phyloP scores from a whole-genome alignment of 2,797 vertebrate genomes.

The Silurus aristotelis region DNA sequence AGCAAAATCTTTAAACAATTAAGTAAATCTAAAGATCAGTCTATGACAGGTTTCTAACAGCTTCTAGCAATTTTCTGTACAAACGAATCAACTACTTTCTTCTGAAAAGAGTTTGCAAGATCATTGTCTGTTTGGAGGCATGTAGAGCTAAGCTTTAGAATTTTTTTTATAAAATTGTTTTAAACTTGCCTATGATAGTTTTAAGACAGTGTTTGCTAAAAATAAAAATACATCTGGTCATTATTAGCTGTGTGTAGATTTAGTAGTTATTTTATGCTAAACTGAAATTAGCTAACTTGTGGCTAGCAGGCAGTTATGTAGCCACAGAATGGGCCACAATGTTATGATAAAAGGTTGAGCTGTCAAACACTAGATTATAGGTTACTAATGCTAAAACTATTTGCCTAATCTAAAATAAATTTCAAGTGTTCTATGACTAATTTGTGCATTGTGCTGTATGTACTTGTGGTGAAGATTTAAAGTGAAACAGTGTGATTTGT shows the following conservation, averaged over 20 bases:
- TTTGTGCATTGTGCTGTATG: neutral
- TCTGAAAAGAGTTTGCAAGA: neutral
- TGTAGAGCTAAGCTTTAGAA: neutral
- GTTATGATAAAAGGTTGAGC: neutral
- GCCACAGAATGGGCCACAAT: neutral
- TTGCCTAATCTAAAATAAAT: neutral
- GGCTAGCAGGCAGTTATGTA: neutral
- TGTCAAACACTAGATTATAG: neutral
- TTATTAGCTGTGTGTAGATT: neutral
- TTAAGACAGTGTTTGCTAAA: neutral
- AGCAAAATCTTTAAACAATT: neutral
- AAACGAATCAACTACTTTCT: neutral
- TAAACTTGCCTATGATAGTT: neutral
- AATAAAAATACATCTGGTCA: neutral
- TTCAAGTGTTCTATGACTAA: neutral
- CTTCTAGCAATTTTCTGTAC: neutral
- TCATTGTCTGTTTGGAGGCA: neutral
- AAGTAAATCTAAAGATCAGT: neutral
- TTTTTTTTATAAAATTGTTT: too few relatives aligned
- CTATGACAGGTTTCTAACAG: neutral
- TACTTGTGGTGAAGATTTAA: slow-evolving; percentile 23
- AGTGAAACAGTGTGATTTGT: slow-evolving; percentile 19
- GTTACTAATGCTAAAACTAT: slow-evolving; percentile 9
- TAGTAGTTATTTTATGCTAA: neutral
- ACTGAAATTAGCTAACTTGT: neutral